phyloP scores from a whole-genome alignment of 2,888 invertebrate genomes.

The Chouioia cunea region DNA sequence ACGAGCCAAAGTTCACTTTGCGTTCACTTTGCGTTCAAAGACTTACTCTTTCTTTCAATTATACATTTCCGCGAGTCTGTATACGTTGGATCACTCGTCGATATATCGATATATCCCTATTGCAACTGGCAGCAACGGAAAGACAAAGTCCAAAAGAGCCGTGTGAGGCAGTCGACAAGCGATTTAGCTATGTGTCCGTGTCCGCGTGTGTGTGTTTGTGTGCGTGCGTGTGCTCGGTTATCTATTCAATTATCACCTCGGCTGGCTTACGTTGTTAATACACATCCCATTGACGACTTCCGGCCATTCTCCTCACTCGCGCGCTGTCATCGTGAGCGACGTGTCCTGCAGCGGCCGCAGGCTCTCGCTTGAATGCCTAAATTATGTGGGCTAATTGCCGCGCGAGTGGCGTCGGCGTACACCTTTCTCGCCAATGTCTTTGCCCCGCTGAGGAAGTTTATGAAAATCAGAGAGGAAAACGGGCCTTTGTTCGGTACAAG shows the following conservation, averaged over 20 bases:
- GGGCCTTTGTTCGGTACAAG: conserved; percentile 55
- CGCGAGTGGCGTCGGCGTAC: no score
- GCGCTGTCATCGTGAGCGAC: conserved; percentile 66
- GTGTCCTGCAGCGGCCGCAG: conserved; percentile 64
- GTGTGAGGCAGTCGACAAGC: no score
- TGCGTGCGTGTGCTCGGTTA: conserved; percentile 53
- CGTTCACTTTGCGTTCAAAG: no score
- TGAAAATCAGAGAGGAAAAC: conserved; percentile 49
- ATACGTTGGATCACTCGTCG: no score
- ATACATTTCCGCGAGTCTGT: no score
- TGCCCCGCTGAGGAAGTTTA: no score
- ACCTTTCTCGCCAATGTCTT: conserved; percentile 40
- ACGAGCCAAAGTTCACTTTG: no score
- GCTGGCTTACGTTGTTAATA: conserved; percentile 61
- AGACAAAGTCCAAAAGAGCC: conserved; percentile 6
- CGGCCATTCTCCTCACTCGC: conserved; percentile 62
- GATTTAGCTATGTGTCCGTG: no score
- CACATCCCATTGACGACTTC: conserved; percentile 68
- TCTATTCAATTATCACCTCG: conserved; percentile 68
- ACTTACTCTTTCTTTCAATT: no score
- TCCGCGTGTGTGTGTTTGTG: no score
- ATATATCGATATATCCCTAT: no score
- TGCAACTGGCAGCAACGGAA: no score
- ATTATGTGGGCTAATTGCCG: conserved; percentile 57
- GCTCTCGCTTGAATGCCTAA: conserved; percentile 54